Evolutionary conservation across 1,140 invertebrate species (phyloP), one percentile per base, ranked within the genome.

Genomic region (Nasonia longicornis): DNA sequence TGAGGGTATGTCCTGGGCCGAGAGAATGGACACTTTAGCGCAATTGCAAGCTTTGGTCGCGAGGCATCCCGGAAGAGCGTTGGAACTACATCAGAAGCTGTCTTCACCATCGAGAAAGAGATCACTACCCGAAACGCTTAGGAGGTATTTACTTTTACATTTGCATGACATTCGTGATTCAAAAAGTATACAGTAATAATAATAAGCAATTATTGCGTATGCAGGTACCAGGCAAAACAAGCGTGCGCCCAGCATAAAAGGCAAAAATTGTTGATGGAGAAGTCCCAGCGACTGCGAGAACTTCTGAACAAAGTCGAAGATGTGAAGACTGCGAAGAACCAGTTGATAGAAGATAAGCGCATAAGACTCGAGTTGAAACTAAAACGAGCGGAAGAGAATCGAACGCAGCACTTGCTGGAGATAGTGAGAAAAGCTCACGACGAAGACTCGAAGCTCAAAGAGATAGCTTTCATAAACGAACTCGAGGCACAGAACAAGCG

Each of bases 381-480:
- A 76, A 95, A 96, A 86, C 93, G 95, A 83, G 98, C 98, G 0
- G 97, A 97, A 77, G 97, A 98, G 86, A 99, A 98, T 87, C 92
- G 98, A 29, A 95, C 96, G 76, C 93, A 95, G 84, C 92, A 95
- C 88, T 88, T 96, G 38, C 91, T 95, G 86, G 95, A 95, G 82
- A 97, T 98, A 84, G 95, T 98, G 2, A 93, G 95, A 79, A 99
- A 99, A 90, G 98, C 98, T 2, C 97, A 99, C 85, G 98, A 99
- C 86, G 98, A 99, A 90, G 98, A 99, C 84, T 97, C 97, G 67
- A 99, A 99, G 90, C 92, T 98, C 0, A 96, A 97, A 85, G 98
- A 99, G 92, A 99, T 99, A 82, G 97, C 97, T 42, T 99, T 99
- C 89, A 99, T 99, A 77, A 99, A 99, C 90, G 96, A 97, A 86